Base-by-base conservation (phyloP, 1,140 invertebrate species). In the Penaeus vannamei region DNA sequence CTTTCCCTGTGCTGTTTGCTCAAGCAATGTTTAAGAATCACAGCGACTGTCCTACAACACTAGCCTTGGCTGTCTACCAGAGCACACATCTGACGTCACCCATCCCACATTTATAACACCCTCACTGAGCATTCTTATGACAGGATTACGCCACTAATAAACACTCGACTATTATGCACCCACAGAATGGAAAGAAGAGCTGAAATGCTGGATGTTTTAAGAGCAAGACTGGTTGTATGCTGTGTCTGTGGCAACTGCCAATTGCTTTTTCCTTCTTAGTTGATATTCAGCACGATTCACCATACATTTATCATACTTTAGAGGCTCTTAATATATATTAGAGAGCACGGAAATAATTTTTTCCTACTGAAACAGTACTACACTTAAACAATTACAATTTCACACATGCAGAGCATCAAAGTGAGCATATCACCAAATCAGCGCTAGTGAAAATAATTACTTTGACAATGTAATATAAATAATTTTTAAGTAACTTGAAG, bases 111-210 rank as follows among this genome's bases (percentile, higher is more conserved):
- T 76, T 29, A 76, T 17, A 76, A 32, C 72, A 32, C 72, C 72
- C 72, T 36, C 72, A 76, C 72, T 76, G 82, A 32, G 32, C 46
- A 46, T 32, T 46, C 53, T 80, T 42, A 53, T 84, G 82, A 84
- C 82, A 84, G 82, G 61, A 84, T 84, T 64, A 62, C 60, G 29
- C 61, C 82, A 84, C 60, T 84, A 84, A 84, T 42, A 81, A 84
- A 84, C 61, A 64, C 61, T 84, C 82, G 60, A 84, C 26, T 84
- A 84, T 84, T 84, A 84, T 84, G 82, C 82, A 36, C 82, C 82
- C 82, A 62, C 36, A 84, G 82, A 84, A 84, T 84, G 82, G 59
- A 84, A 64, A 64, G 61, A 60, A 84, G 53, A 53, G 82, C 59
- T 62, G 82, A 84, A 84, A 62, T 29, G 61, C 42, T 32, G n/a